phyloP scores from a whole-genome alignment of 2,113 vertebrate genomes.

The Channa argus region DNA sequence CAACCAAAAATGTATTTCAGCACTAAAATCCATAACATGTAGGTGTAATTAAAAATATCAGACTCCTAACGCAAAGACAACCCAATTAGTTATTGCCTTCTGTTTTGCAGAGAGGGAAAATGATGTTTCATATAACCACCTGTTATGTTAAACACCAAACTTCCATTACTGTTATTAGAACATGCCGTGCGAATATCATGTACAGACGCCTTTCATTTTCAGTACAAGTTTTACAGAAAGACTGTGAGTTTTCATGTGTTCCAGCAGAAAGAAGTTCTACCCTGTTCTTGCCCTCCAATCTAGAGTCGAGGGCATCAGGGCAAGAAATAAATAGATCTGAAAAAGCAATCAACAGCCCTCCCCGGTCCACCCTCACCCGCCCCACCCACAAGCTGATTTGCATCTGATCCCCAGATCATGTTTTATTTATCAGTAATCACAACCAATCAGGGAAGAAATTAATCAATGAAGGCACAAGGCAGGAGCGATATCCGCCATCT shows the following conservation, averaged over 20 bases:
- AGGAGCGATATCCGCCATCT: constrained; percentile 91
- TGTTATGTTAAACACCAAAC: not conserved
- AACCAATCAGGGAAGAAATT: constrained; percentile 92
- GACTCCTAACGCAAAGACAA: not conserved
- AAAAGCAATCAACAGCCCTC: constrained; percentile 87
- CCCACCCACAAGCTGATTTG: constrained; percentile 79
- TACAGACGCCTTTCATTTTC: not conserved
- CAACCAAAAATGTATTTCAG: constrained; percentile 4
- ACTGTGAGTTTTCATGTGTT: constrained; percentile 45
- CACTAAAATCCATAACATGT: not conserved
- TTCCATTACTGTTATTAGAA: not conserved
- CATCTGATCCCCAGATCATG: constrained; percentile 86
- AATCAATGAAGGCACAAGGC: constrained; percentile 88
- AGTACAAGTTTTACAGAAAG: not conserved
- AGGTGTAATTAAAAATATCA: not conserved
- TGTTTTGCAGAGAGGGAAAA: not conserved
- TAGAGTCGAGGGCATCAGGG: constrained; percentile 79
- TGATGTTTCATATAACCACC: too few species aligned
- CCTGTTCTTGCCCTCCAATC: constrained; percentile 66
- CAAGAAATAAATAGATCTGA: constrained; percentile 85
- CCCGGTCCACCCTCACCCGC: constrained; percentile 68
- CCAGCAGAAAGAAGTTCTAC: constrained; percentile 22
- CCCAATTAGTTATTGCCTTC: not conserved
- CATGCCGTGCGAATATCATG: not conserved
- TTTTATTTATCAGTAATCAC: constrained; percentile 93